Base-by-base conservation (phyloP, 2,797 vertebrate species). In the Garrulus glandarius region DNA sequence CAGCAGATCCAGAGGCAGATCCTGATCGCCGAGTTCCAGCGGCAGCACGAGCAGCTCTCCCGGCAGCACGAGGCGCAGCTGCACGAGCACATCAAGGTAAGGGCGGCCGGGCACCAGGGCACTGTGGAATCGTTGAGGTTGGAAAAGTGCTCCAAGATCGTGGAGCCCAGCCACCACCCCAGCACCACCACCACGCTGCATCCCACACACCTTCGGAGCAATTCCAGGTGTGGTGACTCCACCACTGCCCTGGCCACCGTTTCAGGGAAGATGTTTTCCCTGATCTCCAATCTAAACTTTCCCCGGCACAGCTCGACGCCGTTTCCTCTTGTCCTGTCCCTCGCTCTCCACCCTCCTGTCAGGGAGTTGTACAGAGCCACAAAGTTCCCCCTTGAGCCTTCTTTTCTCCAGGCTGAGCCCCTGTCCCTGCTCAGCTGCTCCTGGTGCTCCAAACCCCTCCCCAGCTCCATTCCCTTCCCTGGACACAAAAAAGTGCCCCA, bases 1-100 rank as follows among this genome's bases (percentile, higher is more conserved):
- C 99, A 99, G 98, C 99, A 99, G 98, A 99, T 99, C 96, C 99
- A 99, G 98, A 93, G 99, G 74, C 99, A 99, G 98, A 98, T 99
- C 83, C 99, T 99, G 93, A 99, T 99, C 6, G 99, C 99, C 0
- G 99, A 99, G 98, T 99, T 99, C 97, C 99, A 99, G 98, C 97
- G 99, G 95, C 99, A 99, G 94, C 99, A 99, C 2, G 99, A 99
- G 97, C 99, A 99, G 98, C 99, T 99, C 84, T 99, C 99, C 6
- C 98, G 99, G 80, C 99, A 99, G 96, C 99, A 99, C 3, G 99
- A 99, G 97, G 99, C 98, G 36, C 99, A 99, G 98, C 98, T 99
- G 61, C 99, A 99, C 10, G 99, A 99, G 79, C 99, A 99, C 95
- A 98, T 99, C 70, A 99, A 99, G 98, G 87, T 89, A 63, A 76